A percentile compares a stretch with the other conserved stretches of the same genome.
Conservation (phyloP, 2,888 invertebrate genomes). For the Zhuqinia jingwanae region DNA sequence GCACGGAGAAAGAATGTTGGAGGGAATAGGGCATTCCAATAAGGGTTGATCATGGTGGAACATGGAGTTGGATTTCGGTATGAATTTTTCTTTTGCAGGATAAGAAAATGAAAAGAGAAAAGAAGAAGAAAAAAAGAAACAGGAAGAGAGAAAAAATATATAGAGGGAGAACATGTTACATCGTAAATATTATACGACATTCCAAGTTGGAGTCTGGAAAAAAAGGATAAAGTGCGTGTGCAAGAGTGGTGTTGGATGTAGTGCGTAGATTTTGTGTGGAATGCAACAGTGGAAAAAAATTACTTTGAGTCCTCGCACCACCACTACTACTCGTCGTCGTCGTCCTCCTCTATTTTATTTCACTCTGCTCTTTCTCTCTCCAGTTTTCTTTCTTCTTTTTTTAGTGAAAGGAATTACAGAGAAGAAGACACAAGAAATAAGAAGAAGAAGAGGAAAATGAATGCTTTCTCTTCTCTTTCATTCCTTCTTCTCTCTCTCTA, state of each 20-base stretch:
- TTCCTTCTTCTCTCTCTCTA: neutral
- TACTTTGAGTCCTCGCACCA: conserved; percentile 63
- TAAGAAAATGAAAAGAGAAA: conserved; percentile 41
- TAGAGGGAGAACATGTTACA: conserved; percentile 47
- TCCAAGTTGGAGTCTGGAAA: neutral
- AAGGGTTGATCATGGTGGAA: conserved; percentile 23
- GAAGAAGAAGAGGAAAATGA: conserved; percentile 40
- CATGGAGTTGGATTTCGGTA: conserved; percentile 9
- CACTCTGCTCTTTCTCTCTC: conserved; percentile 21
- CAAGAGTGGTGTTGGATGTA: neutral
- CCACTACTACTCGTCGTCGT: no score
- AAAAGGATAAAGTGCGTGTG: conserved; percentile 22
- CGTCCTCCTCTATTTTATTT: no score
- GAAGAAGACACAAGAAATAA: neutral
- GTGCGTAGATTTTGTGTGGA: conserved; percentile 52
- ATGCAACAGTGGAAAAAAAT: conserved; percentile 76
- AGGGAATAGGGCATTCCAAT: conserved; percentile 24
- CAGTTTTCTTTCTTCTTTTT: neutral
- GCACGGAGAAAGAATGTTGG: neutral
- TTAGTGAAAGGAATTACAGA: conserved; percentile 2
- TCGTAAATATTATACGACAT: conserved; percentile 54
- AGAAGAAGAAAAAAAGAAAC: conserved; percentile 4
- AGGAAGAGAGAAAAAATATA: no score
- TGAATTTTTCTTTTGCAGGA: conserved; percentile 33
- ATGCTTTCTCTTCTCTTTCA: conserved; percentile 54